Evolutionary conservation across 2,797 vertebrate genomes (phyloP), one percentile per base, ranked within the genome.

Genomic region (Sternotherus odoratus): DNA sequence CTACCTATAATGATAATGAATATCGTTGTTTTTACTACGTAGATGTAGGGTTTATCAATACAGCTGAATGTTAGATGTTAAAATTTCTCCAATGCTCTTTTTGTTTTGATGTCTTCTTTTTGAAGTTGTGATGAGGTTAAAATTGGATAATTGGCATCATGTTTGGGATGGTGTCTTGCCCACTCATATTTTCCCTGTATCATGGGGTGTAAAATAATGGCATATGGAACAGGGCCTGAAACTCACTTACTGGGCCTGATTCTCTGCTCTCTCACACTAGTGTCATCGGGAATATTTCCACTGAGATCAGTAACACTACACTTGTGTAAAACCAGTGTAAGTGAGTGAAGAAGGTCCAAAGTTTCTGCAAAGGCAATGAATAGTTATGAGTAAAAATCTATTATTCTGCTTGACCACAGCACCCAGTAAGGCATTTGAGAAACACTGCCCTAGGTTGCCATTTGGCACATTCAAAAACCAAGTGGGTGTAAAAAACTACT

Each of bases 291-390:
- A 60, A 5, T 84, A 50, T 66, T 48, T 86, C 24, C 79, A 81
- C 43, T 83, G 81, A 95, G 94, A 90, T 86, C 46, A 79, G 79
- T 94, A 46, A 16, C 56, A 85, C 89, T 57, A 89, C 7, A 33
- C 11, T 84, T 90, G 30, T 94, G 72, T 86, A 91, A 95, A 72
- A 72, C 36, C n/a, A 72, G 36, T 69, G 89, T 78, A 87, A 69
- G 4, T 88, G 57, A 46, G 86, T 83, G 50, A 23, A 87, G 49
- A 92, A 87, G 75, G 77, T 63, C 48, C 49, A 77, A 87, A 75
- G 78, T 82, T 87, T 60, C 66, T 87, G 88, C 84, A 87, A 85
- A 83, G 82, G 77, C 91, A 93, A 66, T 30, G 72, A 86, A 78
- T 9, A 57, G 36, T 74, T 28, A 89, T 86, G 78, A 54, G 15